A percentile compares a stretch with the other conserved stretches of the same genome.
Conservation (phyloP, 2,113 vertebrate species). For the Alexandromys fortis region DNA sequence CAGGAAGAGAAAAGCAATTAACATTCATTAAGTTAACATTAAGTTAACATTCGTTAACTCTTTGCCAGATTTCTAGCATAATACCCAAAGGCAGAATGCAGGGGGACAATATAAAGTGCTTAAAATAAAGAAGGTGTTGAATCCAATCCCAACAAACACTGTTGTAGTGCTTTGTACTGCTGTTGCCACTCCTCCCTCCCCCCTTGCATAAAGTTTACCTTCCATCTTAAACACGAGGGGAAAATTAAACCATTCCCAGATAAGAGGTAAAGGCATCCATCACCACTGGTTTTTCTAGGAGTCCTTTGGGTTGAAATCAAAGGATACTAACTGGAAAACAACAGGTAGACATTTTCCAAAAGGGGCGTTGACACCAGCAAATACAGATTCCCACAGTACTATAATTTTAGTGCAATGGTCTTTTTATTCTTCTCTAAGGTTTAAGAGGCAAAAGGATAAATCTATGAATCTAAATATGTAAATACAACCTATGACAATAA, state of each 20-base stretch:
- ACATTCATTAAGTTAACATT: too few species aligned
- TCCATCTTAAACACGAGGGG: neutral
- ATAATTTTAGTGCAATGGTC: too few species aligned
- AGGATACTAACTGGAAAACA: neutral
- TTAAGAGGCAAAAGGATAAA: neutral
- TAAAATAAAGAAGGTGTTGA: too few species aligned
- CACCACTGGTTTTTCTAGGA: neutral
- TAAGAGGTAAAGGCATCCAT: neutral
- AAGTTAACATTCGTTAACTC: neutral
- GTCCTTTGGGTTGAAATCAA: neutral
- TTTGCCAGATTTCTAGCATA: neutral
- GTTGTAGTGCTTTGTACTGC: neutral
- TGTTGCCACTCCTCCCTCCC: neutral
- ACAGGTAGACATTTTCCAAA: neutral
- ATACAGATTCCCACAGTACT: neutral
- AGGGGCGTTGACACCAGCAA: neutral
- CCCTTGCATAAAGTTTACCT: too few species aligned
- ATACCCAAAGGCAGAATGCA: neutral
- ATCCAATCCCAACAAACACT: neutral
- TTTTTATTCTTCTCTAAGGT: neutral
- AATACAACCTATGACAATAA: neutral
- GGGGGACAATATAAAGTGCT: neutral
- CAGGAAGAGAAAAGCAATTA: neutral
- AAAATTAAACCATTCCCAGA: neutral
- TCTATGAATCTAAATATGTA: neutral